Conservation (phyloP, 2,797 vertebrate genomes). For the Hyperoplus immaculatus region DNA sequence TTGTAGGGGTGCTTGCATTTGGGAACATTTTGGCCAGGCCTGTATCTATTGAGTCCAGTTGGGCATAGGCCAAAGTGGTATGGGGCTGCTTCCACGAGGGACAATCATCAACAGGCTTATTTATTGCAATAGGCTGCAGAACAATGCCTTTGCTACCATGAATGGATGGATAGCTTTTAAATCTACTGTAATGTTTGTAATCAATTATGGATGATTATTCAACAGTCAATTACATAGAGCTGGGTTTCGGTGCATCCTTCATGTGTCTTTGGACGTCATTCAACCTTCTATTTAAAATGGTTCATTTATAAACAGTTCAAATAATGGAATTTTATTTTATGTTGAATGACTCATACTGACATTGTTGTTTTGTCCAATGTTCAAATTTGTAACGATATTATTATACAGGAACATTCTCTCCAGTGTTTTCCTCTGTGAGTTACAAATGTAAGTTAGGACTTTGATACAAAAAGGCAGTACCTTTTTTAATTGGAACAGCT, state of each 20-base stretch:
- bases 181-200: slow-evolving; percentile 20
- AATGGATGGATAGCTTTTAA: slow-evolving; percentile 26
- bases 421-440: not conserved
- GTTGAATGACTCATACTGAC: not conserved
- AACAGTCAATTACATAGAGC: slow-evolving; percentile 3
- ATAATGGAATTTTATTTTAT: not conserved
- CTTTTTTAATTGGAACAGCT: not conserved
- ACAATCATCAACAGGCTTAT: not conserved
- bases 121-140: not conserved
- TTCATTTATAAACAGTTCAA: not conserved
- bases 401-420: not conserved
- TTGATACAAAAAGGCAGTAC: not conserved
- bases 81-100: too few relatives aligned
- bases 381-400: not conserved
- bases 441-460: not conserved
- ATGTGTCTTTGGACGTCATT: not conserved
- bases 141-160: not conserved
- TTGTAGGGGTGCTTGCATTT: not conserved
- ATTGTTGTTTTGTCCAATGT: not conserved
- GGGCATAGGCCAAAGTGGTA: not conserved
- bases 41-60: not conserved
- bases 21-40: not conserved
- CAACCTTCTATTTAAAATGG: not conserved
- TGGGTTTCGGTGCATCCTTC: not conserved
- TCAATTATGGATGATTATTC: slow-evolving; percentile 13